Base-by-base conservation (phyloP, 2,797 vertebrate genomes). In the Alexandromys oeconomus region DNA sequence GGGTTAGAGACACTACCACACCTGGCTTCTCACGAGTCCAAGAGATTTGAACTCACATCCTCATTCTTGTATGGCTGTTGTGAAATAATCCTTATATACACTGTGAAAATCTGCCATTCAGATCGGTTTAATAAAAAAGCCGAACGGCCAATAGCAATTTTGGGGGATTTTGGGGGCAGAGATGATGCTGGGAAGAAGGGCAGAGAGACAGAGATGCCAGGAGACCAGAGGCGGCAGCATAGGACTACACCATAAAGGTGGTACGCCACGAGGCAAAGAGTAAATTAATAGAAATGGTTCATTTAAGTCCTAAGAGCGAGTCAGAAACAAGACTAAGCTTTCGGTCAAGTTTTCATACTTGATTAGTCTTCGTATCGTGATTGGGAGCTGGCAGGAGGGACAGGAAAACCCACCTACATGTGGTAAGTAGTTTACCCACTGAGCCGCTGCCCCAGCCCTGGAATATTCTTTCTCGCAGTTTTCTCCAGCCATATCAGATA, bases 381-480 rank as follows among this genome's bases (percentile, higher is more conserved):
- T 71, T 71, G 69, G n/a, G 9, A 71, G n/a, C 69, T 37, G 67
- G 67, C 17, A 37, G 34, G 7, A 21, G n/a, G 69, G 69, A 23
- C 69, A 71, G n/a, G 19, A 71, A 73, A 40, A 37, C 23, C 69
- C 9, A 23, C n/a, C 21, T 73, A 37, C 9, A 4, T 11, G 11
- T 3, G 59, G 15, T 84, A 12, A 17, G 21, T 21, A 9, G 19
- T 81, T 82, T 43, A 31, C 14, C 25, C 15, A 59, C 81, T 13
- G 40, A 37, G 65, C 34, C 84, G 11, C 4, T 34, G 31, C 82
- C 40, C 63, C 98, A 99, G 98, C 96, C 29, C 61, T 48, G n/a
- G 14, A n/a, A 13, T 48, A 71, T 19, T 31, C 67, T 59, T 99
- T 99, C 98, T 99, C 99, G 0, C 95, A 98, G 11, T 99, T 90